A percentile compares a stretch with the other conserved stretches of the same genome.
These are phyloP conservation scores for Leptinotarsa tumamoca DNA, from an alignment of 2,888 invertebrate genomes.

Conservation along the genomic window DNA sequence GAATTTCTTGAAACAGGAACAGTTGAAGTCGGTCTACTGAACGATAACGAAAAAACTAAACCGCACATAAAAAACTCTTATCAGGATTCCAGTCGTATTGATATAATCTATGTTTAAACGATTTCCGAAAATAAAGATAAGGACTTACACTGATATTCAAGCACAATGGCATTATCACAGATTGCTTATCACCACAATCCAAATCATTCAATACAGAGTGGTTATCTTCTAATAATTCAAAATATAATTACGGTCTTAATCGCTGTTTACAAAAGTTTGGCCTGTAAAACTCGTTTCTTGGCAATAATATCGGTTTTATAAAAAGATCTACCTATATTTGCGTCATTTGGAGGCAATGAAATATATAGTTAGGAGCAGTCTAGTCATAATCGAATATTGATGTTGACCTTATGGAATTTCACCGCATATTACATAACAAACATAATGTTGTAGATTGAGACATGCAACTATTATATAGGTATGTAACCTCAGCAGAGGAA, in stretches of 20 bases:
- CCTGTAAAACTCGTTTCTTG: constrained; percentile 18
- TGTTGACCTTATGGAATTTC: not conserved
- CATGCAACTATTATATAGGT: too few relatives aligned
- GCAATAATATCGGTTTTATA: constrained; percentile 27
- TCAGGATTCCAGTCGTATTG: not conserved
- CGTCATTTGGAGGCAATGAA: constrained; percentile 15
- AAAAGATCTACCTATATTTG: constrained; percentile 23
- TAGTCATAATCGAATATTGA: constrained; percentile 12
- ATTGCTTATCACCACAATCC: not conserved
- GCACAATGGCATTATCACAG: not conserved
- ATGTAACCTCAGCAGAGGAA: too few relatives aligned
- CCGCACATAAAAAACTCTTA: not conserved
- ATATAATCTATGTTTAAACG: not conserved
- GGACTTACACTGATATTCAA: constrained; percentile 1
- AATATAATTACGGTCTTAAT: constrained; percentile 20
- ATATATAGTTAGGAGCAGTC: not conserved
- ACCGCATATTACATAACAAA: not conserved
- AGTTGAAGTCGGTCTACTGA: not conserved
- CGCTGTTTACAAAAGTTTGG: constrained; percentile 18
- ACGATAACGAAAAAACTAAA: not conserved
- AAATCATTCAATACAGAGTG: constrained; percentile 8
- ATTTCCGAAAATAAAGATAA: not conserved
- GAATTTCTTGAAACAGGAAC: not conserved
- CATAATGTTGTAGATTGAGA: not conserved
- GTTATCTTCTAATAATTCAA: not conserved